These are phyloP conservation scores for Hypsibius dujardini DNA, from an alignment of 1,140 invertebrate species.

Conservation along the genomic window DNA sequence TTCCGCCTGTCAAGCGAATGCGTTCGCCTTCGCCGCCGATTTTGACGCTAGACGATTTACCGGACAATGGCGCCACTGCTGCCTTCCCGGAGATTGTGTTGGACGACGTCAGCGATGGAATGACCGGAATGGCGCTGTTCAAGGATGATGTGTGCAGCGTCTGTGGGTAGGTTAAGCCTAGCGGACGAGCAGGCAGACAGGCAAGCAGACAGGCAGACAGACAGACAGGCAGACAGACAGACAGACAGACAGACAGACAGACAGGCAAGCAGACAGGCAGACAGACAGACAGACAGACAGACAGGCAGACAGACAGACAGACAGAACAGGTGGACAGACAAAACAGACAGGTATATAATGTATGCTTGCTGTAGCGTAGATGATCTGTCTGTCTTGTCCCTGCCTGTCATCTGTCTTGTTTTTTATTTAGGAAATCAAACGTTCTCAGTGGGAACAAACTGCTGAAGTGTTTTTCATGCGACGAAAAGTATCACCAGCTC, in stretches of 20 bases:
- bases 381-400: not conserved
- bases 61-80: not conserved
- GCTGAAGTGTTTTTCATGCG: not conserved
- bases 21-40: not conserved
- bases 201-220: too few relatives aligned
- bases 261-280: too few relatives aligned
- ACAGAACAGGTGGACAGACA: too few relatives aligned
- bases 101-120: not conserved
- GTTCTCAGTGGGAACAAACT: not conserved
- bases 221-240: too few relatives aligned
- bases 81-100: not conserved
- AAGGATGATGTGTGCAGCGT: not conserved
- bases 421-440: not conserved
- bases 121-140: not conserved
- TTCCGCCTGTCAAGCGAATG: not conserved
- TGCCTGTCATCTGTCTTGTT: not conserved
- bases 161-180: not conserved
- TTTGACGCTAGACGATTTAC: not conserved
- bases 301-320: too few relatives aligned
- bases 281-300: too few relatives aligned
- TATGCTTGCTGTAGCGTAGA: not conserved
- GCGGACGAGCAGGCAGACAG: too few relatives aligned
- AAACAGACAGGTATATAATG: not conserved
- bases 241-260: too few relatives aligned
- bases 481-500: conserved; percentile 40